phyloP scores from a whole-genome alignment of 2,888 invertebrate species.

The Megalurothrips usitatus region DNA sequence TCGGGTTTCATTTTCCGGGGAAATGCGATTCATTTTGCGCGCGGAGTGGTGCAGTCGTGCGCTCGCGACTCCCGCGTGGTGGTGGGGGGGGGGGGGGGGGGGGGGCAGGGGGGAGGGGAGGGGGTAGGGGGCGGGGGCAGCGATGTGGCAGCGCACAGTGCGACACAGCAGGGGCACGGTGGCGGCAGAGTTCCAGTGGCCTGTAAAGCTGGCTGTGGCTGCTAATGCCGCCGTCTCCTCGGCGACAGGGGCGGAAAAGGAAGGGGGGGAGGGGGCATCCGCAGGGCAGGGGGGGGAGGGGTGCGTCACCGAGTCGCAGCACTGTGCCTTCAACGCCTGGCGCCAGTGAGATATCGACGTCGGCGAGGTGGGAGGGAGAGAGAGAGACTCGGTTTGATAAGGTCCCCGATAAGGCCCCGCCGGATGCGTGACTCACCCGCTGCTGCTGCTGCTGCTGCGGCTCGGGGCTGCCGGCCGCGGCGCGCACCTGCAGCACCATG shows the following conservation, averaged over 20 bases:
- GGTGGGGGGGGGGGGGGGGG: background rate
- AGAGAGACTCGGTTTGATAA: background rate
- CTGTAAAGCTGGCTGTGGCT: too few relatives aligned
- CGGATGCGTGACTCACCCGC: constrained; percentile 7
- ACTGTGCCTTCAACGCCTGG: background rate
- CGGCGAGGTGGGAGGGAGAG: background rate
- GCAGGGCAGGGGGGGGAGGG: too few relatives aligned
- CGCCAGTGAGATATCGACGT: background rate
- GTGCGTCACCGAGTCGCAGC: too few relatives aligned
- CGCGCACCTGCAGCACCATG: background rate
- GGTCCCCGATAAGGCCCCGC: too few relatives aligned
- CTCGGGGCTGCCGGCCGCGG: background rate
- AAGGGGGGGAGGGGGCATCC: too few relatives aligned
- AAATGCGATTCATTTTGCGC: too few relatives aligned
- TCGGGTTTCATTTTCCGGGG: too few relatives aligned
- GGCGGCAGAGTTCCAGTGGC: background rate
- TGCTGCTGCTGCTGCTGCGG: background rate
- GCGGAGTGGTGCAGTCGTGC: too few relatives aligned
- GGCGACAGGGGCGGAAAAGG: too few relatives aligned
- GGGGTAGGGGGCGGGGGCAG: background rate
- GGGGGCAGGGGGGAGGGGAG: background rate
- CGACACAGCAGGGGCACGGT: background rate
- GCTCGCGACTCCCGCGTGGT: too few relatives aligned
- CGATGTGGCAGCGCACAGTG: background rate
- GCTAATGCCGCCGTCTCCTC: too few relatives aligned